Evolutionary conservation across 2,797 vertebrate species (phyloP).

Genomic region (Muscicapa striata): DNA sequence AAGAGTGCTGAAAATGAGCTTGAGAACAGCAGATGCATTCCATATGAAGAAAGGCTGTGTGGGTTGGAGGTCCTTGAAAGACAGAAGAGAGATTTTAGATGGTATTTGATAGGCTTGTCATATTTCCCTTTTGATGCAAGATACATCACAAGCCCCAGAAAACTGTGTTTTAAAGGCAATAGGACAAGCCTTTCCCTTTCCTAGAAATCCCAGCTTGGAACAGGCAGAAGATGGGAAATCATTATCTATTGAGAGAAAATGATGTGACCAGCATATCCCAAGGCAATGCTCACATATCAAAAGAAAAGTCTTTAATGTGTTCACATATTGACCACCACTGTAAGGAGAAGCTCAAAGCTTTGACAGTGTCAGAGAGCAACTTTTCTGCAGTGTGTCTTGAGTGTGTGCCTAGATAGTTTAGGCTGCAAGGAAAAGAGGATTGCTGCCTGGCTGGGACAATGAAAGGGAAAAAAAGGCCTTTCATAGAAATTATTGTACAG

Average conservation of each 20-base stretch:
- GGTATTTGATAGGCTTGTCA: not conserved
- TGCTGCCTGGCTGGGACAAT: not conserved
- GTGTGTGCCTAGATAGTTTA: not conserved
- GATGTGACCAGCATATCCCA: not conserved
- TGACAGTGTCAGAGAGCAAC: not conserved
- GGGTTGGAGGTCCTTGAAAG: not conserved
- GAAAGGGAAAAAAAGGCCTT: not conserved
- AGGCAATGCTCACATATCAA: conserved; percentile 11
- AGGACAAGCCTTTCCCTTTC: not conserved
- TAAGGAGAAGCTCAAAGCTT: not conserved
- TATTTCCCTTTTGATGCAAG: conserved; percentile 11
- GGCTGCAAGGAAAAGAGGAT: not conserved
- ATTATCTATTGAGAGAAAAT: conserved; percentile 20
- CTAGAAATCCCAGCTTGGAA: not conserved
- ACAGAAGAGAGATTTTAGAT: not conserved
- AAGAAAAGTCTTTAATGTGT: conserved; percentile 16
- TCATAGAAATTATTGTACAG: not conserved
- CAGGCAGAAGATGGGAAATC: not conserved
- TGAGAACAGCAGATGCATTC: not conserved
- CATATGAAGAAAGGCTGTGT: not conserved
- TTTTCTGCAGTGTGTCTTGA: not conserved
- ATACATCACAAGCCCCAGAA: not conserved
- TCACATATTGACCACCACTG: not conserved
- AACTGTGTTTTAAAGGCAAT: not conserved
- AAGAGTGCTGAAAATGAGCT: not conserved